These are phyloP conservation scores for Notoglanidium macrostoma DNA, from an alignment of 2,797 vertebrate species.

Conservation along the genomic window DNA sequence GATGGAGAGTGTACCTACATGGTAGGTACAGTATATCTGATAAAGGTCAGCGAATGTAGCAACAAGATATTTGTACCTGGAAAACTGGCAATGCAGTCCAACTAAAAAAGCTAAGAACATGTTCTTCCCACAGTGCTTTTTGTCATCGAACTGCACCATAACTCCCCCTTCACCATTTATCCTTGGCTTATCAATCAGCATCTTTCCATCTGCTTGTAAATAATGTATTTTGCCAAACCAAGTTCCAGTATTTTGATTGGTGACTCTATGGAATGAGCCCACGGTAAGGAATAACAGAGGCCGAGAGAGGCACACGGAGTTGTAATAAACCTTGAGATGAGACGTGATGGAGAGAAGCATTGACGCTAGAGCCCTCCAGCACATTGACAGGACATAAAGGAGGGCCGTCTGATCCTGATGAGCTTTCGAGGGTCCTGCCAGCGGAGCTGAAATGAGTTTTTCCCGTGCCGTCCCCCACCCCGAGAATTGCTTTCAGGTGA, in stretches of 20 bases:
- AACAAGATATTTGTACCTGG: not conserved
- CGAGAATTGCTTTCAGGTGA: slow-evolving; percentile 76
- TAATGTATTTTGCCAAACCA: slow-evolving; percentile 15
- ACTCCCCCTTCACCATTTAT: not conserved
- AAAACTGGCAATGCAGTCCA: not conserved
- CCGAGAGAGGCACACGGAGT: slow-evolving; percentile 54
- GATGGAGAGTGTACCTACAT: not conserved
- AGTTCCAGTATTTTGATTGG: not conserved
- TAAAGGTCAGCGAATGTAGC: not conserved
- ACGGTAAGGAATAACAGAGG: not conserved
- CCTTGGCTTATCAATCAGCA: not conserved
- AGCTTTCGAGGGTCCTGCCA: slow-evolving; percentile 72
- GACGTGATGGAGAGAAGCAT: slow-evolving; percentile 66
- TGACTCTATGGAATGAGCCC: not conserved
- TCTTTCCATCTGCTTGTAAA: slow-evolving; percentile 15
- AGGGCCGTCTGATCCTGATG: slow-evolving; percentile 74
- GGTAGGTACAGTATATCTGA: not conserved
- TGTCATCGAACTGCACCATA: not conserved
- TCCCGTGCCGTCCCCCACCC: slow-evolving; percentile 56
- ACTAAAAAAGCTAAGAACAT: not conserved
- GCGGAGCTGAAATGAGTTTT: slow-evolving; percentile 74
- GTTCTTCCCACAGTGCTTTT: not conserved
- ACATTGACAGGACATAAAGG: slow-evolving; percentile 72
- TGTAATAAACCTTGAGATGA: slow-evolving; percentile 74
- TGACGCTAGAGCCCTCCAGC: slow-evolving; percentile 51